Evolutionary conservation across 1,140 invertebrate species (phyloP), one percentile per base, ranked within the genome.

Genomic region (Frieseomelitta varia): DNA sequence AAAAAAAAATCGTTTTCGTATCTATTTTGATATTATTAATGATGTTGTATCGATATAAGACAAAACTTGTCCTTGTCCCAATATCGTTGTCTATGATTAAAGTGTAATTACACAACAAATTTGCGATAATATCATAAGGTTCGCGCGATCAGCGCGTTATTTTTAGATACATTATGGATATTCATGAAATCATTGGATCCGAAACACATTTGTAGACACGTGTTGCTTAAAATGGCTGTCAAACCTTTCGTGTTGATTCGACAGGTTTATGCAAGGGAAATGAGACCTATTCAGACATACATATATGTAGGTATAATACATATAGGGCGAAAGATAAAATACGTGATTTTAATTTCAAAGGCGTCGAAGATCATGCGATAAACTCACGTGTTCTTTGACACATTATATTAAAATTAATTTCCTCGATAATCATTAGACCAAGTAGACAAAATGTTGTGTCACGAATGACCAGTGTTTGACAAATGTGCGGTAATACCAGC

Each of bases 391-490:
- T 17, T 27, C 53, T 61, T 78, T 19, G 47, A 11, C 30, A 67
- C 27, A 17, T 21, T 61, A 24, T 55, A 53, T 24, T 68, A 55
- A 78, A 68, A 68, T 79, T 68, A 67, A 55, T 79, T 68, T 79
- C 11, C 21, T 34, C 51, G 51, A 79, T 67, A 68, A 68, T 30
- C 6, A 67, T 61, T n/a, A 61, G 21, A 30, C 47, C 27, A 39
- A 14, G 15, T 10, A n/a, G 77, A 67, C 55, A 68, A 79, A 24
- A 39, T 55, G 24, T 21, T 79, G n/a, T 68, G 39, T 55, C 63
- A 21, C 24, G 8, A 55, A 15, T n/a, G 12, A 1, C 10, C 3
- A 10, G 53, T 55, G 47, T 68, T 68, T 39, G 19, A 67, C 61
- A 67, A 78, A 21, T 19, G 6, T 47, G 39, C 58, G 3, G 15